phyloP scores from a whole-genome alignment of 2,113 vertebrate species.

The Brachyhypopomus occidentalis region DNA sequence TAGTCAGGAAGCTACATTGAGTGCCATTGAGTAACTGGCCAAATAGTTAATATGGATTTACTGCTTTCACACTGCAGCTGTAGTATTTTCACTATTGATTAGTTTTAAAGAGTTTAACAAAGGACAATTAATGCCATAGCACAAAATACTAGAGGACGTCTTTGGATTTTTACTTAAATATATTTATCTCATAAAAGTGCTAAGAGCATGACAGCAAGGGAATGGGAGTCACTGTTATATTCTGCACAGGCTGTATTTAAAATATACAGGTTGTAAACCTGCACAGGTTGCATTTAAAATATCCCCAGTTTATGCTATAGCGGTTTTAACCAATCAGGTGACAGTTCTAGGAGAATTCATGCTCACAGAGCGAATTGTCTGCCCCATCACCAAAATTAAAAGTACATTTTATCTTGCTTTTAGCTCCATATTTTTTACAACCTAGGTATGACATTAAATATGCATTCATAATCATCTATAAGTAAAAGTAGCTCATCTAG shows the following conservation, averaged over 20 bases:
- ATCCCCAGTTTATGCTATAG: too few relatives aligned
- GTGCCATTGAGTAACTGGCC: not conserved
- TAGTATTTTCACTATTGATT: too few relatives aligned
- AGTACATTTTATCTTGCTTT: not conserved
- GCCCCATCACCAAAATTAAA: not conserved
- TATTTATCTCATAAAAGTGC: not conserved
- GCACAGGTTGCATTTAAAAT: too few relatives aligned
- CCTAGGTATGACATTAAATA: too few relatives aligned
- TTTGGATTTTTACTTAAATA: not conserved
- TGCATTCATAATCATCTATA: not conserved
- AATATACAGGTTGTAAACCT: too few relatives aligned
- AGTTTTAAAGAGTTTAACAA: too few relatives aligned
- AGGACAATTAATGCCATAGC: not conserved
- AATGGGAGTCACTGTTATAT: too few relatives aligned
- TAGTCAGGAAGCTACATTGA: not conserved
- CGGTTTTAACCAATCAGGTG: too few relatives aligned
- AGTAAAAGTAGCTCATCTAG: not conserved
- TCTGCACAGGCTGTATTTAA: too few relatives aligned
- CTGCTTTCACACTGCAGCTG: conserved; percentile 3
- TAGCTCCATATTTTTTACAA: not conserved
- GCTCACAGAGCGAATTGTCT: not conserved
- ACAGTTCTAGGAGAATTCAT: too few relatives aligned
- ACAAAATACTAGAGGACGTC: not conserved
- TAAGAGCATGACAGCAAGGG: not conserved
- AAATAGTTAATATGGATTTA: not conserved